phyloP scores from a whole-genome alignment of 2,113 vertebrate species.

The Apus apus region DNA sequence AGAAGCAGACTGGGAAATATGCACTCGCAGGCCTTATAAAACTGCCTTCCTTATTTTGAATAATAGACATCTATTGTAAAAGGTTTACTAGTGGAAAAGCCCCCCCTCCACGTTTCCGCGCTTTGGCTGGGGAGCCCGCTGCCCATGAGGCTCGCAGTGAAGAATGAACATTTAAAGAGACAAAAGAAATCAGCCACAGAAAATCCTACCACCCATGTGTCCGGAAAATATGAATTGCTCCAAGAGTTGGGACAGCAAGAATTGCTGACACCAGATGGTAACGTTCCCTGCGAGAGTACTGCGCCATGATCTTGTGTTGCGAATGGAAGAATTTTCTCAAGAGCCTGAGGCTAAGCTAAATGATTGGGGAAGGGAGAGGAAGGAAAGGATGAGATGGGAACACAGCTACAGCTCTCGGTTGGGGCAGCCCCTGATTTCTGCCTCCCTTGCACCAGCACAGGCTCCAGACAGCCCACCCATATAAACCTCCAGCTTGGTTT shows the following conservation, averaged over 20 bases:
- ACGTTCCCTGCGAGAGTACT: accelerated
- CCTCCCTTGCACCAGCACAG: background rate
- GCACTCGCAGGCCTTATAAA: slow-evolving; percentile 74
- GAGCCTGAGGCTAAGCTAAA: background rate
- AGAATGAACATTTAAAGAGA: slow-evolving; percentile 4
- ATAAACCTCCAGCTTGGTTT: background rate
- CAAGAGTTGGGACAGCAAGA: background rate
- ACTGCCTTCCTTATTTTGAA: slow-evolving; percentile 73
- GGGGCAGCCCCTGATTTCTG: background rate
- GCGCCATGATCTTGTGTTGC: background rate
- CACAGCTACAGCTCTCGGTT: background rate
- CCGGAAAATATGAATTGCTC: slow-evolving; percentile 37
- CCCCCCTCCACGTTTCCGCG: background rate
- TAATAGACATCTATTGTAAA: slow-evolving; percentile 70
- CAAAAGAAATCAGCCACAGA: slow-evolving; percentile 38
- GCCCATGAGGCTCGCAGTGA: slow-evolving; percentile 49
- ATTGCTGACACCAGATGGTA: slow-evolving; percentile 51
- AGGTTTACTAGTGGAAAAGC: slow-evolving; percentile 54
- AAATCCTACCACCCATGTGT: slow-evolving; percentile 47
- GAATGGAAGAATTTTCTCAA: background rate
- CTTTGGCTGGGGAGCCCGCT: slow-evolving; percentile 21
- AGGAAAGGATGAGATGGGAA: background rate
- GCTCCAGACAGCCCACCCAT: background rate
- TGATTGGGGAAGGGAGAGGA: background rate
- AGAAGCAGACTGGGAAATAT: slow-evolving; percentile 72